phyloP scores from a whole-genome alignment of 53 echinoderm and acorn worm species.

The Stichopus horrens region DNA sequence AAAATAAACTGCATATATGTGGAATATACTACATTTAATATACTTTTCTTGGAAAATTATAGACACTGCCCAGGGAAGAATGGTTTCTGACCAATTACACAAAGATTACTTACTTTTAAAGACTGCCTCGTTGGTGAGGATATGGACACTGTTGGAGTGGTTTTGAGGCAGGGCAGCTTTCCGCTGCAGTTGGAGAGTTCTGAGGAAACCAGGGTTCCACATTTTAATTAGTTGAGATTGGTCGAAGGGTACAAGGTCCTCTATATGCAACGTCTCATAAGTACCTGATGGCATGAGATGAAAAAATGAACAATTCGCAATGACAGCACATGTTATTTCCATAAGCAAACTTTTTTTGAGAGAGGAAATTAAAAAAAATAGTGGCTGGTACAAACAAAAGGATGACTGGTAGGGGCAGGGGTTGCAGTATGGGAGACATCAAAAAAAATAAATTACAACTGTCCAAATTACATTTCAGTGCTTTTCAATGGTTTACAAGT shows the following conservation, averaged over 20 bases:
- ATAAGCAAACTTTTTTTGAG: too few species aligned
- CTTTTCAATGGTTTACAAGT: too few species aligned
- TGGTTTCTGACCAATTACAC: not conserved
- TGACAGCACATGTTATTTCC: too few species aligned
- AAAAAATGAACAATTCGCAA: not conserved
- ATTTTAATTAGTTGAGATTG: slow-evolving; percentile 88
- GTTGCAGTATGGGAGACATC: not conserved
- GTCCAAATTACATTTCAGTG: too few species aligned
- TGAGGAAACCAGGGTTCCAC: slow-evolving; percentile 87
- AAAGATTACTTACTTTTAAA: slow-evolving; percentile 77
- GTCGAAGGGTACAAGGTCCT: slow-evolving; percentile 89
- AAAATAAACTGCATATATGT: too few species aligned
- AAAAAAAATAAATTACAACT: not conserved
- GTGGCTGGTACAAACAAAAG: too few species aligned
- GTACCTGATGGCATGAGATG: slow-evolving; percentile 53
- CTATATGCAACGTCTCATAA: slow-evolving; percentile 86
- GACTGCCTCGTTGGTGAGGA: slow-evolving; percentile 92
- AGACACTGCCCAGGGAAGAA: not conserved
- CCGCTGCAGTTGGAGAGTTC: slow-evolving; percentile 82
- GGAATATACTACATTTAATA: too few species aligned
- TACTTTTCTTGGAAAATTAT: not conserved
- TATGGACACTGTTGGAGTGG: slow-evolving; percentile 78
- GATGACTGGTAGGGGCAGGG: not conserved
- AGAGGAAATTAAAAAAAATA: too few species aligned
- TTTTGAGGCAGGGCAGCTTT: slow-evolving; percentile 76